Base-by-base conservation (phyloP, 2,113 vertebrate species). In the Regulus satrapa region DNA sequence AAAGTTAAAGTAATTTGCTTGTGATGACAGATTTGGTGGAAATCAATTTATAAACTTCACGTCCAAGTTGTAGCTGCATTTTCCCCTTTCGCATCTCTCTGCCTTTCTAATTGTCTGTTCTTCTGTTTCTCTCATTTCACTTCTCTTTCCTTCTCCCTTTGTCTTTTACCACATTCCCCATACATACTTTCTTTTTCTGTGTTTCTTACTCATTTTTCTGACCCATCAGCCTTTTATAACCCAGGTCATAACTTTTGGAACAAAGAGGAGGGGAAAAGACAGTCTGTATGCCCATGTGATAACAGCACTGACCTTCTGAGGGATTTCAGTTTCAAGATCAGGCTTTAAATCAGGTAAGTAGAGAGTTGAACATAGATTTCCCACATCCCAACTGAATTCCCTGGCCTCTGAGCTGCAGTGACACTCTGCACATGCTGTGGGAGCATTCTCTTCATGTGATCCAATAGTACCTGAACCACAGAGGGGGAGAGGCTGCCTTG, bases 301-400 rank as follows among this genome's bases (percentile, higher is more conserved):
- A 95, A 83, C 94, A 94, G 46, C 95, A 90, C 51, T 95, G 94
- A 62, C 63, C 88, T 89, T 78, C 95, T 96, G 94, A 97, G 95
- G 59, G 58, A 93, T 43, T 73, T 95, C 94, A 97, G 90, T 96
- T 96, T 92, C 96, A 76, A 93, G 96, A 97, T 93, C 85, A 95
- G 96, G 94, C 96, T 95, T 95, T 97, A 88, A 59, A 82, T 94
- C 92, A 96, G 96, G 95, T 96, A 96, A 97, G 95, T 94, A 93
- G 96, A 63, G 95, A 97, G 91, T 74, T 96, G 94, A 94, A 90
- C 94, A 2, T 85, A 76, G 61, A 90, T 95, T 97, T 95, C 92
- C 94, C 95, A 93, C 94, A 95, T 97, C 82, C 83, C 91, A 96
- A 3, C 54, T 80, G 72, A 95, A 73, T 66, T 88, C 41, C 82